A percentile compares a stretch with the other conserved stretches of the same genome.
These are phyloP conservation scores for Catagonus wagneri DNA, from an alignment of 2,113 vertebrate genomes.

Conservation along the genomic window DNA sequence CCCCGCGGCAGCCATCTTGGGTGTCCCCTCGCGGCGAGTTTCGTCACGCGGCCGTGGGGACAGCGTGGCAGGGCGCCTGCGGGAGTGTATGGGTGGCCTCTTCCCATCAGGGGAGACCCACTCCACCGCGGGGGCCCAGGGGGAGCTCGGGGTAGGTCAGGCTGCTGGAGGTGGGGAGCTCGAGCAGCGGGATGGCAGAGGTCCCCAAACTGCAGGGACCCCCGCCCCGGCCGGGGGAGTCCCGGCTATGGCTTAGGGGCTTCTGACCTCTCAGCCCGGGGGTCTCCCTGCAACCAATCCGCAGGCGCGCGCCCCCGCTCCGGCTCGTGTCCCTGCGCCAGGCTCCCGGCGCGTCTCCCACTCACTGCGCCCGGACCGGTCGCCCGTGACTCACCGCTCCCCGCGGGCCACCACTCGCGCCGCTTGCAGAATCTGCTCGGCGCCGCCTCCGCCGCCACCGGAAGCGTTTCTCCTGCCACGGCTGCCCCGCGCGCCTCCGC, in stretches of 20 bases:
- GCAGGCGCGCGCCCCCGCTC: background rate
- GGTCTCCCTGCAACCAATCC: background rate
- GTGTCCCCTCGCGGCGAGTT: background rate
- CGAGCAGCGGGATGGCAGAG: background rate
- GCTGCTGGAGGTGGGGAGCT: background rate
- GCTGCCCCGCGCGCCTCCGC: background rate
- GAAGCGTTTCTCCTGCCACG: slow-evolving; percentile 48
- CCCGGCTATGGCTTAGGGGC: accelerated
- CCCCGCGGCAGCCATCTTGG: slow-evolving; percentile 81
- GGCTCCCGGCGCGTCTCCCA: background rate
- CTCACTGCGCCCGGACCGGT: background rate
- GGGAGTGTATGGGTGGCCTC: background rate
- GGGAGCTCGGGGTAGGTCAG: background rate
- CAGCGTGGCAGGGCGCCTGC: background rate
- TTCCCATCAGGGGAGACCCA: accelerated
- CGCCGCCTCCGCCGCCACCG: slow-evolving; percentile 53
- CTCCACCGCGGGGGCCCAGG: accelerated
- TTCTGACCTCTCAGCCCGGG: accelerated
- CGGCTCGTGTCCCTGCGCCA: background rate
- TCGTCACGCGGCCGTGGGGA: background rate
- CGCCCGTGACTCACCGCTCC: background rate
- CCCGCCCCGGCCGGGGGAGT: background rate
- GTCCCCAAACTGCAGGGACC: background rate
- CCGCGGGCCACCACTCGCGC: background rate
- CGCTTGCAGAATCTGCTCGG: background rate